A percentile compares a stretch with the other conserved stretches of the same genome.
Conservation (phyloP, 2,797 vertebrate genomes). For the Galagoides demidoff region DNA sequence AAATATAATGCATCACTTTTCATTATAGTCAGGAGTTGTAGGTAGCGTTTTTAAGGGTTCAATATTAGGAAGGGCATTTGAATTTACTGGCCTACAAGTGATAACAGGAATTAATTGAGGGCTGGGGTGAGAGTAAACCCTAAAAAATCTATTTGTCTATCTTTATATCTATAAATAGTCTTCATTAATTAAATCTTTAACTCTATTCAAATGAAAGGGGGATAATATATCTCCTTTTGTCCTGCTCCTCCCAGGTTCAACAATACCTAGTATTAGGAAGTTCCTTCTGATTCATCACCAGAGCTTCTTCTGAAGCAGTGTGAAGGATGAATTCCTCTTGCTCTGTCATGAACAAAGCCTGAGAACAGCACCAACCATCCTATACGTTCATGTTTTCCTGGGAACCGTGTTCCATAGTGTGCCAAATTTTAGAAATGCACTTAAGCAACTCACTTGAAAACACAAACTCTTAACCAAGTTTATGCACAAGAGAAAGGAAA, state of each 20-base stretch:
- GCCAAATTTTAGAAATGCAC: slow-evolving; percentile 47
- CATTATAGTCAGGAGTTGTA: background rate
- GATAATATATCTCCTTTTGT: background rate
- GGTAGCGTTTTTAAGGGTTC: background rate
- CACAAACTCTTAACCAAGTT: background rate
- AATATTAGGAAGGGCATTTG: background rate
- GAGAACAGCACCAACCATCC: background rate
- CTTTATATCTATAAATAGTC: background rate
- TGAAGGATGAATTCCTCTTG: background rate
- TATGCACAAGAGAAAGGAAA: background rate
- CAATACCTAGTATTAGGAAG: background rate
- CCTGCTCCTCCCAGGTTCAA: background rate
- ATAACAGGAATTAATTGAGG: background rate
- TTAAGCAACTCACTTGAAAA: background rate
- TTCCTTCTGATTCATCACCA: background rate
- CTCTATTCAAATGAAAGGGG: background rate
- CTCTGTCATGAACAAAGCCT: background rate
- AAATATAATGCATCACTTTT: background rate
- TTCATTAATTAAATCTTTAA: slow-evolving; percentile 32
- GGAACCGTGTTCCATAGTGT: background rate
- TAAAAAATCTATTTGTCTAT: background rate
- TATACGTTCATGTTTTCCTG: background rate
- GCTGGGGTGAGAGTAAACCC: background rate
- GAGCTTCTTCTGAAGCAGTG: background rate
- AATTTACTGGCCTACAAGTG: background rate